Base-by-base conservation (phyloP, 2,113 vertebrate species). In the Hippocampus comes region DNA sequence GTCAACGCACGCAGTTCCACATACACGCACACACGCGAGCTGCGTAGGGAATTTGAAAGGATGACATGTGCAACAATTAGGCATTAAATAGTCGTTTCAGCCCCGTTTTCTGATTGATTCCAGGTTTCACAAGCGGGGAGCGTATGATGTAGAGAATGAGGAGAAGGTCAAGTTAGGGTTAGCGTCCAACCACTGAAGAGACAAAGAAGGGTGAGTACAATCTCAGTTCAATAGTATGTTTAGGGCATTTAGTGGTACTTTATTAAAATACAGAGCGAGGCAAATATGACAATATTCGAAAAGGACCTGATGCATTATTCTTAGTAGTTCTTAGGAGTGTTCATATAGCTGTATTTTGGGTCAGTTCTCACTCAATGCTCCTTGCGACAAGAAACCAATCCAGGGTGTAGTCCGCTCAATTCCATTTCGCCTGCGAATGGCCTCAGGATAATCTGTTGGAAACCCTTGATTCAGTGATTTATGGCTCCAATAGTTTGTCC, bases 61-160 rank as follows among this genome's bases (percentile, higher is more conserved):
- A 30, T 61, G 59, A 61, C 34, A 34, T 17, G 59, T 18, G 27
- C 34, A 34, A 61, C 27, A 30, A 17, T 18, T 34, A 61, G 43
- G 64, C n/a, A 25, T 53, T 12, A 63, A 49, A 43, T 43, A 64
- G 56, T 63, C 68, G 43, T 83, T 18, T 78, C 42, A 9, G 41
- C 59, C 63, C 71, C 9, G 48, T 70, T 78, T 63, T 81, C 71
- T 67, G 5, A 71, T 46, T 41, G 57, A 48, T 78, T 66, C 0
- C 86, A 99, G 97, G 91, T 99, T 95, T 93, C 95, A 99, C 80
- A 98, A 95, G 82, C 93, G 95, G 81, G 97, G 95, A 82, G 95
- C 93, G 46, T 98, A 99, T 74, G 92, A 98, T 57, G 95, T 99
- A 78, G 96, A 98, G 91, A 98, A 90, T 53, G 97, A 98, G 89